phyloP scores from a whole-genome alignment of 2,888 invertebrate species.

The Scaptomyza reducta region DNA sequence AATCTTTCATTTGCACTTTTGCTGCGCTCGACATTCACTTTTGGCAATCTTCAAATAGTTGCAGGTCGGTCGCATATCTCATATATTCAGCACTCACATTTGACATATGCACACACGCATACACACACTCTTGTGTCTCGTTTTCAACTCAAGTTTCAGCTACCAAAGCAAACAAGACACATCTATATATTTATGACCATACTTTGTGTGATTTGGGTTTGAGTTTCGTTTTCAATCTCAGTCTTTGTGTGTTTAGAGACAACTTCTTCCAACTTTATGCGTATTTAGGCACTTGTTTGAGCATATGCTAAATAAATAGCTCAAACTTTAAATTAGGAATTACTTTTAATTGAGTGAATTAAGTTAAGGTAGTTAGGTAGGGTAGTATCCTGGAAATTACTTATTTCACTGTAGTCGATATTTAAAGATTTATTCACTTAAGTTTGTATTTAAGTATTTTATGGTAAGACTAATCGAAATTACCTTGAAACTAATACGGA shows the following conservation, averaged over 20 bases:
- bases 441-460: not conserved
- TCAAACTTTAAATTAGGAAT: too few species aligned
- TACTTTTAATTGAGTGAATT: too few species aligned
- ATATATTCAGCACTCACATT: conserved; percentile 35
- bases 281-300: not conserved
- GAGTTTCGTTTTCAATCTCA: not conserved
- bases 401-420: too few species aligned
- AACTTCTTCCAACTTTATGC: not conserved
- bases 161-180: conserved; percentile 18
- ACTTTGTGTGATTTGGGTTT: not conserved
- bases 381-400: too few species aligned
- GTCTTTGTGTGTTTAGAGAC: conserved; percentile 1
- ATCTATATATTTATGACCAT: not conserved
- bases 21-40: conserved; percentile 20
- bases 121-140: conserved; percentile 21
- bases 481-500: not conserved
- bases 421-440: not conserved
- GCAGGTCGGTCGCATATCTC: conserved; percentile 42
- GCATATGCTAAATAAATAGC: too few species aligned
- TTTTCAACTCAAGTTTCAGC: conserved; percentile 57
- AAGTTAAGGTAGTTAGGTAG: too few species aligned
- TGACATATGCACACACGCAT: not conserved
- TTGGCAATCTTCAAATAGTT: conserved; percentile 25
- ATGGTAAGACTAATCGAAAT: not conserved
- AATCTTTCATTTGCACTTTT: conserved; percentile 70